Base-by-base conservation (phyloP, 2,888 invertebrate species). In the Troides oblongomaculatus region DNA sequence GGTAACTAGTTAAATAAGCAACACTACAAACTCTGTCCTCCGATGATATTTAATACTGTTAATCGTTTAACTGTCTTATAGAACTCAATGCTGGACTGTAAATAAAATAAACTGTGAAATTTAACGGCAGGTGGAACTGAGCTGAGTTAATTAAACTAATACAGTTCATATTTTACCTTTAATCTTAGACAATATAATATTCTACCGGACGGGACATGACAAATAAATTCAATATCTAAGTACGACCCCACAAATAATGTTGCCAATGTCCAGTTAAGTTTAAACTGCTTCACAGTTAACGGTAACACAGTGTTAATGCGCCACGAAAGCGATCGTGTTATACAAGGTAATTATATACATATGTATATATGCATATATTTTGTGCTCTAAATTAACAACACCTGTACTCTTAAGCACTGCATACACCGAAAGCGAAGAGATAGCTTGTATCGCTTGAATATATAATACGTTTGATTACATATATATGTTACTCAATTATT, bases 321-420 rank as follows among this genome's bases (percentile, higher is more conserved):
- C 72, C 75, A 72, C 70, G 46, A 72, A 63, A 67, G 61, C 69
- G 62, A 67, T 74, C 74, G 74, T 79, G 78, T 78, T 77, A 77
- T 82, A 77, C 81, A 76, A 80, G 79, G 79, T 77, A 78, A 79
- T 83, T 84, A 83, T 83, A 83, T 82, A 80, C 14, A 58, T 23
- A 58, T 12, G 14, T 46, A 46, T 46, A 50, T 81, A 79, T 77
- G 77, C 77, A 78, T 77, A 81, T 76, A 78, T 77, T 81, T 81
- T 80, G 74, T 75, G 81, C 78, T 79, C 84, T 84, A 86, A 86
- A 83, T 86, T 85, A 85, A 83, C 82, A 78, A 80, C 85, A 86
- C 85, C 81, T 82, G 83, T 77, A 76, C 72, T 62, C 71, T 70
- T 63, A 71, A 59, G 66, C 7, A 10, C 12, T 62, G 59, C 4